Conservation (phyloP, 2,113 vertebrate genomes). For the Stigmatopora argus region DNA sequence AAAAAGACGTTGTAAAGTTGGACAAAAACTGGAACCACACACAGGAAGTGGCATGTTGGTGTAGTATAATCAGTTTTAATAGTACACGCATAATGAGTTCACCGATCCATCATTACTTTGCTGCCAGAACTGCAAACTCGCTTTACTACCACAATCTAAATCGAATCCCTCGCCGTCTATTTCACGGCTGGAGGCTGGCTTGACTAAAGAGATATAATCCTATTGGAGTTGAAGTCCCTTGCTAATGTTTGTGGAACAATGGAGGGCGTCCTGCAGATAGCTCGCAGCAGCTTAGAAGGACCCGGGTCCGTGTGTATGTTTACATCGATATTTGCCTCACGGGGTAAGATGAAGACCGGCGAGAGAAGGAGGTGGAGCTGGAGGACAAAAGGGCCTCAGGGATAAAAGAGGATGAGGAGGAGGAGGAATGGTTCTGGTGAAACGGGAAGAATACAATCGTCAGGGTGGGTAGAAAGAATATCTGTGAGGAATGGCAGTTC, state of each 20-base stretch:
- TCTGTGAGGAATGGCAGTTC: constrained; percentile 27
- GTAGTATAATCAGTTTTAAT: neutral
- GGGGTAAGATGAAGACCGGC: constrained; percentile 1
- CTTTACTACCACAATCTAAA: constrained; percentile 17
- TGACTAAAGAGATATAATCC: constrained; percentile 43
- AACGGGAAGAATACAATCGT: constrained; percentile 12
- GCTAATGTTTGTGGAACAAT: constrained; percentile 37
- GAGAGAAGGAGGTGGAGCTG: neutral
- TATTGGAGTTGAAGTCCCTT: constrained; percentile 48
- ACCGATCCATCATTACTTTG: constrained; percentile 35
- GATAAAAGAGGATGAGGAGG: constrained; percentile 15
- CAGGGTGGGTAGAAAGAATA: constrained; percentile 26
- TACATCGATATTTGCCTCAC: constrained; percentile 37
- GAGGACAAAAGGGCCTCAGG: constrained; percentile 15
- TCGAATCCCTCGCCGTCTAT: constrained; percentile 33
- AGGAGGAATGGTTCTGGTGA: constrained; percentile 9
- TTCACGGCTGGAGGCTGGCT: constrained; percentile 29
- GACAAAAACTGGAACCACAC: too few species aligned
- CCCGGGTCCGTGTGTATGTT: constrained; percentile 45
- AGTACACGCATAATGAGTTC: neutral
- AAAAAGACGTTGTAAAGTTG: too few species aligned
- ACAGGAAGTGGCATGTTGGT: neutral
- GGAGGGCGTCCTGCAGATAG: constrained; percentile 33
- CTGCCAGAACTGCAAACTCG: constrained; percentile 19
- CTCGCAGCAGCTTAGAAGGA: constrained; percentile 46